Evolutionary conservation across 2,888 invertebrate species (phyloP), one percentile per base, ranked within the genome.

Genomic region (Spilarctia lutea): DNA sequence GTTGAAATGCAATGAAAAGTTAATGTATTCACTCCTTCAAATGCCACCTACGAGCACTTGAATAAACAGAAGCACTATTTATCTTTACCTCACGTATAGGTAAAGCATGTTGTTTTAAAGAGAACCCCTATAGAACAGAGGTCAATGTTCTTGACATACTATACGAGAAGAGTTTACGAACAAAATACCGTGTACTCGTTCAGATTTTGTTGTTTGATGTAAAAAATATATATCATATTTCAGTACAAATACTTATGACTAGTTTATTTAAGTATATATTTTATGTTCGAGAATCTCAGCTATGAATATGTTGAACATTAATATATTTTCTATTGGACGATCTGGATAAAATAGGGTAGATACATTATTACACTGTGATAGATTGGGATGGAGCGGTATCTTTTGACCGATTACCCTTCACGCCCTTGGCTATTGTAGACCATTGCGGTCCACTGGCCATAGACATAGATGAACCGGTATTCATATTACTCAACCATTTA

Each of bases 1-100:
- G 77, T 84, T 81, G 75, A 82, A 84, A 86, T 85, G 83, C 83
- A 86, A 81, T 83, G 83, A 81, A 86, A 85, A 85, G 80, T 83
- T 85, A 86, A 86, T 83, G 86, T 88, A 87, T 89, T 90, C 86
- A 83, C 87, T 83, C 86, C 88, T 88, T 85, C 83, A 85, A 91
- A 90, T 91, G 85, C 90, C 88, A 91, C 91, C 90, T 91, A 89
- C 91, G 85, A 87, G 87, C 92, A 92, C 91, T 94, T 94, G 92
- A 83, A 87, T 87, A 91, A 92, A 93, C 89, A 92, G 87, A 89
- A 87, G 86, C 87, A 80, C 80, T 94, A 90, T 94, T 94, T 94
- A 89, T 90, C 91, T 94, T 93, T 89, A 89, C 89, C 88, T 91
- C 87, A 85, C 83, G 87, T 84, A 84, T 88, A 87, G 85, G 88